Percentiles rank a stretch among this genome's conserved stretches.
phyloP scores from a whole-genome alignment of 1,140 invertebrate genomes.

The Prorops nasuta region DNA sequence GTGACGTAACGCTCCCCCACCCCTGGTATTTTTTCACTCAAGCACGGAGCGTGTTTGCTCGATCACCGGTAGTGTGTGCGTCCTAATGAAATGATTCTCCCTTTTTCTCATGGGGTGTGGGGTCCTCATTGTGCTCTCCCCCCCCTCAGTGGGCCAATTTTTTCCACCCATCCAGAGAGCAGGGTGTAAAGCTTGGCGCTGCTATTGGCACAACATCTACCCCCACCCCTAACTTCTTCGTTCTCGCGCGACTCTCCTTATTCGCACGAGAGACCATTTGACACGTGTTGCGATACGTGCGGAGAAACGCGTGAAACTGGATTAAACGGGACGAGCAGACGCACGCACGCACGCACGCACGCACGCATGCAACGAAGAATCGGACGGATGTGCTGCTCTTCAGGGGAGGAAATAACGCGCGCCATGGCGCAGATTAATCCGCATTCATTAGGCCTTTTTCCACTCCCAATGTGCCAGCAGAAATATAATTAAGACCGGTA shows the following conservation, averaged over 20 bases:
- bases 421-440: conserved; percentile 6
- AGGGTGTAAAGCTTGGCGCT: conserved; percentile 18
- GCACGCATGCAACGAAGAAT: background rate
- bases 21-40: background rate
- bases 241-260: conserved; percentile 7
- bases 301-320: background rate
- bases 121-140: conserved; percentile 35
- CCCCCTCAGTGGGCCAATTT: conserved; percentile 17
- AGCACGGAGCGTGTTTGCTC: conserved; percentile 11
- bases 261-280: conserved; percentile 6
- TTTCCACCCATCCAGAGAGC: conserved; percentile 13
- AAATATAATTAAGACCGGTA: background rate
- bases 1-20: too few relatives aligned
- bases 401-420: conserved; percentile 8
- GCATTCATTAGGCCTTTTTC: background rate
- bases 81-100: conserved; percentile 48
- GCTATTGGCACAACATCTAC: conserved; percentile 44
- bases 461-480: background rate
- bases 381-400: conserved; percentile 3
- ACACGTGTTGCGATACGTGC: conserved; percentile 34
- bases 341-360: too few relatives aligned
- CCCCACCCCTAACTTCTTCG: too few relatives aligned
- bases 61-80: conserved; percentile 22
- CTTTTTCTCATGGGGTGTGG: conserved; percentile 31
- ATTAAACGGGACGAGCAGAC: conserved; percentile 14